These are phyloP conservation scores for Carcina quercana DNA, from an alignment of 2,888 invertebrate genomes.

Conservation along the genomic window DNA sequence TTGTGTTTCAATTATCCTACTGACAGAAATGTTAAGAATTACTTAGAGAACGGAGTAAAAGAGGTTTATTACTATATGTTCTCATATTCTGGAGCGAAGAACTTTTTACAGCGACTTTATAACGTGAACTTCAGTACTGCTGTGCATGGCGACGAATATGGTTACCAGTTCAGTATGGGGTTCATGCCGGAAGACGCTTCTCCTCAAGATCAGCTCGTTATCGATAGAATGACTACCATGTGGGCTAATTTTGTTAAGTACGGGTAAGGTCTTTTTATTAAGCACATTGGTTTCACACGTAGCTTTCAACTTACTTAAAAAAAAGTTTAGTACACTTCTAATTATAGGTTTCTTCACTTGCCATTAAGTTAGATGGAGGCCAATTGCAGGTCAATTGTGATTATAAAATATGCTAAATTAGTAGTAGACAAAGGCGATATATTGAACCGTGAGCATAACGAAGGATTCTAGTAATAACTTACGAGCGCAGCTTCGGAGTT, in stretches of 20 bases:
- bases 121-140: conserved; percentile 27
- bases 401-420: no score
- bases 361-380: no score
- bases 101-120: conserved; percentile 15
- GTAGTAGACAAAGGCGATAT: no score
- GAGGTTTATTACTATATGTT: conserved; percentile 4
- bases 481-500: no score
- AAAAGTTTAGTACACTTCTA: no score
- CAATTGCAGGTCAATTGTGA: no score
- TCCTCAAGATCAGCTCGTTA: conserved; percentile 30
- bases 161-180: conserved; percentile 35
- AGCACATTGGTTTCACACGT: no score
- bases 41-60: conserved; percentile 15
- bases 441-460: no score
- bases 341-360: no score
- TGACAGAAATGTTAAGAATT: conserved; percentile 9
- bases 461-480: no score
- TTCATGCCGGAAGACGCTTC: conserved; percentile 13
- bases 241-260: conserved; percentile 56
- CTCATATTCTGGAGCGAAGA: conserved; percentile 31
- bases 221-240: conserved; percentile 43
- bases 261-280: no score
- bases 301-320: no score
- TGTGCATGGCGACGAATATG: conserved; percentile 38
- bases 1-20: conserved; percentile 6